These are phyloP conservation scores for Pseudochromis fuscus DNA, from an alignment of 2,797 vertebrate species.

Conservation along the genomic window DNA sequence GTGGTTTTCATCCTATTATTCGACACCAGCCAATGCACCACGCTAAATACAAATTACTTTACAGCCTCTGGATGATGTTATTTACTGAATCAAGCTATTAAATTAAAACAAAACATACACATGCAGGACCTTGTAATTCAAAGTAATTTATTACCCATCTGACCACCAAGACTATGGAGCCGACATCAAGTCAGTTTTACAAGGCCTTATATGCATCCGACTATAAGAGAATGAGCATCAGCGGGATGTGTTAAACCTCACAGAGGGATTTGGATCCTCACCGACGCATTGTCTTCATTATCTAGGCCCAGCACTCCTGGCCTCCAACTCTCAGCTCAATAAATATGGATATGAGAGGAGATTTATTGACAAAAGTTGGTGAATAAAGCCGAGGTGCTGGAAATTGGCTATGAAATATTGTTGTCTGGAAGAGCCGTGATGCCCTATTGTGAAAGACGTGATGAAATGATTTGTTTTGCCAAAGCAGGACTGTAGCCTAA, in stretches of 20 bases:
- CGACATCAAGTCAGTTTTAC: slow-evolving; percentile 72
- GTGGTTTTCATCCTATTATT: slow-evolving; percentile 53
- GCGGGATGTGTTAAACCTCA: slow-evolving; percentile 66
- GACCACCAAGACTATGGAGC: slow-evolving; percentile 43
- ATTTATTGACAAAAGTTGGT: slow-evolving; percentile 83
- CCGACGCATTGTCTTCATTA: slow-evolving; percentile 78
- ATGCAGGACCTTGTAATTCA: slow-evolving; percentile 34
- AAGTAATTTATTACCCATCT: slow-evolving; percentile 59
- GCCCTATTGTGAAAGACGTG: slow-evolving; percentile 71
- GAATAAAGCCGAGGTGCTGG: slow-evolving; percentile 72
- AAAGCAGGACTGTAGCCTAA: slow-evolving; percentile 80
- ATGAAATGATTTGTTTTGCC: slow-evolving; percentile 82
- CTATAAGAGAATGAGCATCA: slow-evolving; percentile 56
- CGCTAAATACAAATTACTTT: slow-evolving; percentile 25
- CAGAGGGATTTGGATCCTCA: slow-evolving; percentile 72
- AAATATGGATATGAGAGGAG: slow-evolving; percentile 85
- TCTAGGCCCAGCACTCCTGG: slow-evolving; percentile 62
- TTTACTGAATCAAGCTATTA: slow-evolving; percentile 29
- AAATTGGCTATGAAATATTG: slow-evolving; percentile 83
- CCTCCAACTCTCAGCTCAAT: slow-evolving; percentile 79
- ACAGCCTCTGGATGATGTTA: slow-evolving; percentile 28
- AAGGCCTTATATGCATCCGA: slow-evolving; percentile 46
- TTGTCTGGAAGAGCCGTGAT: slow-evolving; percentile 65
- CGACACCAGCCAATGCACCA: slow-evolving; percentile 33
- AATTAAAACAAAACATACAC: slow-evolving; percentile 31